Base-by-base conservation (phyloP, 2,113 vertebrate species). In the Numida meleagris region DNA sequence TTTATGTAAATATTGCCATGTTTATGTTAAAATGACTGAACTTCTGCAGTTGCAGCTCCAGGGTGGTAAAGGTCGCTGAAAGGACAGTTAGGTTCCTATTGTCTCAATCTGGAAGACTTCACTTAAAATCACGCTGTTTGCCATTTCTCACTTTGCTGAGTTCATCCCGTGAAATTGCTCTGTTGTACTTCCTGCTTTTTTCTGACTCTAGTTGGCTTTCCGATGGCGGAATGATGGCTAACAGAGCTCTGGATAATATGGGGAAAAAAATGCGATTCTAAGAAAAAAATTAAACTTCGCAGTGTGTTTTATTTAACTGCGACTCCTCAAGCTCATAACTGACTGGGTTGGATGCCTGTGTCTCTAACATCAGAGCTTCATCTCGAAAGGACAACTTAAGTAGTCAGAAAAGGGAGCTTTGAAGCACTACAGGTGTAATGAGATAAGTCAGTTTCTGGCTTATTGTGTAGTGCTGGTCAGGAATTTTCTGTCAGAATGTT, bases 401-500 rank as follows among this genome's bases (percentile, higher is more conserved):
- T 46, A 66, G 34, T 27, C 50, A 71, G 82, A 57, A 83, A 88
- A 92, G 18, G 8, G 18, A 57, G 31, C 73, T 82, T 25, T 85
- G 79, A 82, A 58, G 34, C 63, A 92, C 48, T 91, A 67, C 87
- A 76, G 71, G 89, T 91, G 3, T 89, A 92, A 89, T 50, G 42
- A 94, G 40, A 4, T 25, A 86, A 82, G 74, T 86, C 81, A 76
- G 68, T 59, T 94, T 85, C 95, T 94, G 68, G 76, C n/a, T 93
- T 86, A 86, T 57, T 73, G 57, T 88, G 65, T 81, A 46, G 25
- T 15, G 73, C 72, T 93, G 73, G 80, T 93, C 61, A 84, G 83
- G 83, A 92, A 93, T 86, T 84, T 93, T 86, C 80, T 93, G 90
- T 90, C 90, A 93, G 75, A 93, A 84, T 91, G 78, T 92, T 96